Evolutionary conservation across 2,888 invertebrate genomes (phyloP).

Genomic region (Diarsia brunnea): DNA sequence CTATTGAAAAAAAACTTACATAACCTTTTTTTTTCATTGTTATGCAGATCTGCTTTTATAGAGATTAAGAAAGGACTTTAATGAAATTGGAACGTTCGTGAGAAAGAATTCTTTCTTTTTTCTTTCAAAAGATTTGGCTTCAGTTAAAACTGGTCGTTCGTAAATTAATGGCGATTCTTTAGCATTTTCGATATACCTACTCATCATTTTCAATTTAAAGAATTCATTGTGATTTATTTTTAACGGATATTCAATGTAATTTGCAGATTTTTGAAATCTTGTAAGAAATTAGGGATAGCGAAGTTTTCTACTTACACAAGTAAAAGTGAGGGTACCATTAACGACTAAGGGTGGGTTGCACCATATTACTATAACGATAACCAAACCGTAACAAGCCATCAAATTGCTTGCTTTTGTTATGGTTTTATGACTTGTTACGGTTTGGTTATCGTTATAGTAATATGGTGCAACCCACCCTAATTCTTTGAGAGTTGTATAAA

Average conservation of each 20-base stretch:
- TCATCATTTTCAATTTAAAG: not conserved
- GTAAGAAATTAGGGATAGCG: too few species aligned
- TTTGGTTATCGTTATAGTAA: too few species aligned
- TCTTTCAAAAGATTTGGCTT: conserved; percentile 18
- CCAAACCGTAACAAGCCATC: too few species aligned
- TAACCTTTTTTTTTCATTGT: conserved; percentile 41
- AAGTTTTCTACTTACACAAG: not conserved
- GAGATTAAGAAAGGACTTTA: conserved; percentile 49
- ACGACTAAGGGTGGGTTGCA: too few species aligned
- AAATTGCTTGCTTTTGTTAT: too few species aligned
- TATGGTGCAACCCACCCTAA: not conserved
- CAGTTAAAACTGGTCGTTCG: conserved; percentile 16
- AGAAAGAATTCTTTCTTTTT: conserved; percentile 22
- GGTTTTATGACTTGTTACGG: too few species aligned
- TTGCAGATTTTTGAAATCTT: not conserved
- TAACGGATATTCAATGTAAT: not conserved
- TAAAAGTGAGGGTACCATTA: not conserved
- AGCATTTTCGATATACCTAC: not conserved
- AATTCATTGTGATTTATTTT: not conserved
- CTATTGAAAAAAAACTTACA: conserved; percentile 11
- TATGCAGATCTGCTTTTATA: conserved; percentile 48
- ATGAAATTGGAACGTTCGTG: conserved; percentile 56
- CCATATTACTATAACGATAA: too few species aligned
- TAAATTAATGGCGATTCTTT: conserved; percentile 30
- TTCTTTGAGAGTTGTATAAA: not conserved